Percentiles rank a stretch among this genome's conserved stretches.
Conservation (phyloP, 2,888 invertebrate genomes). For the Priocnemis perturbator region DNA sequence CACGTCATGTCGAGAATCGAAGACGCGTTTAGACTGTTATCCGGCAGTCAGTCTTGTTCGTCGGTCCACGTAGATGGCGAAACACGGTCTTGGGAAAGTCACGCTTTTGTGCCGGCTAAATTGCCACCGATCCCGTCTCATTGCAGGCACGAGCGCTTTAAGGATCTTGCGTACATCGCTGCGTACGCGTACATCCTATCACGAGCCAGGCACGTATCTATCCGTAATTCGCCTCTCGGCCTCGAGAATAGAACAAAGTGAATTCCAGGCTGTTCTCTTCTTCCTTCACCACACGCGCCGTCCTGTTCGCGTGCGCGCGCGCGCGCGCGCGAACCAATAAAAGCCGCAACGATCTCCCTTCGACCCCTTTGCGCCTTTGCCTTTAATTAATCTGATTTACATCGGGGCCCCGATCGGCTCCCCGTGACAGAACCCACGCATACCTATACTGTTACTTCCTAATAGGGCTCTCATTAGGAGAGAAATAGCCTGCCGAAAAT, state of each 20-base stretch:
- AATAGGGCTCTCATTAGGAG: slow-evolving; percentile 73
- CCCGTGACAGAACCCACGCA: slow-evolving; percentile 59
- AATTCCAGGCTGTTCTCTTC: slow-evolving; percentile 4
- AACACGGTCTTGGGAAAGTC: slow-evolving; percentile 44
- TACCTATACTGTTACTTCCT: slow-evolving; percentile 67
- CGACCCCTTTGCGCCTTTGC: not conserved
- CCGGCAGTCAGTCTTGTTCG: too few species aligned
- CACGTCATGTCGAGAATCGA: too few species aligned
- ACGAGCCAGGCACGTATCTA: slow-evolving; percentile 16
- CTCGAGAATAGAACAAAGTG: slow-evolving; percentile 25
- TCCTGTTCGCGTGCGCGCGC: not conserved
- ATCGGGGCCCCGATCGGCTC: slow-evolving; percentile 60
- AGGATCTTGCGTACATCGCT: too few species aligned
- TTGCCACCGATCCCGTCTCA: slow-evolving; percentile 25
- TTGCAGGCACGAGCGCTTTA: not conserved
- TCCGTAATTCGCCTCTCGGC: slow-evolving; percentile 16
- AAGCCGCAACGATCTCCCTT: not conserved
- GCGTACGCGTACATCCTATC: not conserved
- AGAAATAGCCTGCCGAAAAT: slow-evolving; percentile 59
- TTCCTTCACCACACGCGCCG: not conserved
- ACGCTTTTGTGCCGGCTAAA: slow-evolving; percentile 46
- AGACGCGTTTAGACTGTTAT: too few species aligned
- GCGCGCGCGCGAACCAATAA: slow-evolving; percentile 4
- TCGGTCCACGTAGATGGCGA: slow-evolving; percentile 40
- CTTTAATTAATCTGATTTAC: slow-evolving; percentile 73